Evolutionary conservation across 2,113 vertebrate species (phyloP).

Genomic region (Cryptotis parvus): DNA sequence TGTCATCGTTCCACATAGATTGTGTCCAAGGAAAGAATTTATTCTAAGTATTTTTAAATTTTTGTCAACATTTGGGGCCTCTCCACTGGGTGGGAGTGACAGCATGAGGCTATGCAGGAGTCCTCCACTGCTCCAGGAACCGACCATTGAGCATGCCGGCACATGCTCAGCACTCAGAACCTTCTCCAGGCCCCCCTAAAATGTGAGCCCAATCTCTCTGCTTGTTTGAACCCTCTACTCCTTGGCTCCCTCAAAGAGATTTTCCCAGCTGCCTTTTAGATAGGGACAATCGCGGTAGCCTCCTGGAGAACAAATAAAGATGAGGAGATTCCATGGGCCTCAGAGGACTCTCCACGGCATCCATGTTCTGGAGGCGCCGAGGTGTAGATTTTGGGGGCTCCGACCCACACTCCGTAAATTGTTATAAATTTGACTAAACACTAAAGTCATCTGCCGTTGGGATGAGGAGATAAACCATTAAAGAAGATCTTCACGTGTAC

Average conservation of each 20-base stretch:
- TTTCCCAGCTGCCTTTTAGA: neutral
- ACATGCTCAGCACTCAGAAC: too few species aligned
- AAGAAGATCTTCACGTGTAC: constrained; percentile 4
- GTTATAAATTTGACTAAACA: neutral
- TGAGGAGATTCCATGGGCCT: neutral
- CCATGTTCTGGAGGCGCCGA: neutral
- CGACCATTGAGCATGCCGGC: too few species aligned
- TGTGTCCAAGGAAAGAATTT: constrained; percentile 34
- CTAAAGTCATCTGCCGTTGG: neutral
- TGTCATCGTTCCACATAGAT: constrained; percentile 58
- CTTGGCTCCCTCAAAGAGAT: neutral
- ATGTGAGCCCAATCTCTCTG: neutral
- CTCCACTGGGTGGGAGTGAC: too few species aligned
- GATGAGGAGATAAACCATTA: neutral
- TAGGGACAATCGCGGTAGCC: neutral
- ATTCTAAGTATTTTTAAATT: too few species aligned
- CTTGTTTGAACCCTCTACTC: neutral
- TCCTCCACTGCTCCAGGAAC: too few species aligned
- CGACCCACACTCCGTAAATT: too few species aligned
- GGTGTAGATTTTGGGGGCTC: neutral
- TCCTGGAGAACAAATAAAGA: neutral
- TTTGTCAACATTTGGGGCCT: too few species aligned
- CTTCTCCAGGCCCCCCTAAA: too few species aligned
- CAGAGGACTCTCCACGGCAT: neutral
- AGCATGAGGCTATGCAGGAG: too few species aligned